Evolutionary conservation across 2,888 invertebrate species (phyloP), one percentile per base, ranked within the genome.

Genomic region (Acrobasis repandana): DNA sequence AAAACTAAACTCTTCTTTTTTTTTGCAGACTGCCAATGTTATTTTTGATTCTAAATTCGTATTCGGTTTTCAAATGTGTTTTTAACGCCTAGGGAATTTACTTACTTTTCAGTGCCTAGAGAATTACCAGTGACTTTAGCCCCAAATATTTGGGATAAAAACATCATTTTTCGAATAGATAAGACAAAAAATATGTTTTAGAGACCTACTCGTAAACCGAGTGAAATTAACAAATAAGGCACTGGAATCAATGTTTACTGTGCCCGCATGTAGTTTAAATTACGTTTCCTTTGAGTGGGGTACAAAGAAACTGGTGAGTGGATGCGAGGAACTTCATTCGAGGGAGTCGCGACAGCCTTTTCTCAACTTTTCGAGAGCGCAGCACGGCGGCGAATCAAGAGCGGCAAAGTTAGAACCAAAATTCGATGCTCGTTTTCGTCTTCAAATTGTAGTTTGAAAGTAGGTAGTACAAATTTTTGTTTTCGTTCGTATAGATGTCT

Each of bases 231-330:
- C 28, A 43, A 14, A 43, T 11, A 43, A 43, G 67, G 75, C 73
- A 75, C 73, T 68, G 76, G 73, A 75, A 78, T 78, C 82, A 83
- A 84, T 82, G 80, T 85, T 83, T 85, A 79, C 83, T 71, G 75
- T 71, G 71, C 85, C 84, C 85, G 84, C 83, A 86, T 86, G 83
- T 85, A 85, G 83, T 86, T 86, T 84, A 85, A 87, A 87, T 87
- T 85, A 78, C 82, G 83, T 85, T 86, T 80, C 83, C 86, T 86
- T 86, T 85, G 85, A 86, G 79, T 74, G 73, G 69, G 65, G 74
- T 70, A 85, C 82, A 85, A 85, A 85, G 84, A 82, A 74, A 79
- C 66, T 61, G 74, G 70, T 66, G 66, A 66, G 64, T 71, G 72
- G 74, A 81, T 79, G 76, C 71, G 77, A 74, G 68, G 74, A 85